A percentile compares a stretch with the other conserved stretches of the same genome.
phyloP scores from a whole-genome alignment of 2,797 vertebrate genomes.

The Cebuella pygmaea region DNA sequence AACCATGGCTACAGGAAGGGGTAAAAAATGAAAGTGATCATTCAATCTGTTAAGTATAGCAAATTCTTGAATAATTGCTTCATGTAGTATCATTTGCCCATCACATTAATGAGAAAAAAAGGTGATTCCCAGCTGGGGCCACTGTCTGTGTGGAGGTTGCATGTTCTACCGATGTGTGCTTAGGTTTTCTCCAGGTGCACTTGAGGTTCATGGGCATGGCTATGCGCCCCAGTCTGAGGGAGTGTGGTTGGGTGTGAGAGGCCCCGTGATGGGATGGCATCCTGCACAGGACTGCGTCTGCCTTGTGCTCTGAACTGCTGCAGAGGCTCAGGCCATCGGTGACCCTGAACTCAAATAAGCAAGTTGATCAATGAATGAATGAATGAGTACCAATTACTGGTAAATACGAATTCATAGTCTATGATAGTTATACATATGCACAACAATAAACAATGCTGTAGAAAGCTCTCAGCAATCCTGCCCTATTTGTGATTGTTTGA shows the following conservation, averaged over 20 bases:
- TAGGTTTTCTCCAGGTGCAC: no score
- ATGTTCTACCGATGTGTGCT: background rate
- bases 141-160: background rate
- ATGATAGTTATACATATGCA: background rate
- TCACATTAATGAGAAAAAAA: background rate
- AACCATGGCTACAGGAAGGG: background rate
- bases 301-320: background rate
- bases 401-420: background rate
- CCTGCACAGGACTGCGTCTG: background rate
- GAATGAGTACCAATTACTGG: background rate
- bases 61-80: background rate
- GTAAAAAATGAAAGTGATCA: background rate
- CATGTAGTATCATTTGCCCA: background rate
- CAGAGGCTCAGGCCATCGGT: background rate
- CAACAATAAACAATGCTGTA: background rate
- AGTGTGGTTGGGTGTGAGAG: background rate
- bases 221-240: background rate
- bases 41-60: background rate
- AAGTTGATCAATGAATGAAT: background rate
- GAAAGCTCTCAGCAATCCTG: background rate
- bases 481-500: background rate
- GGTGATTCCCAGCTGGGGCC: background rate
- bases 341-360: background rate
- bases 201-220: background rate
- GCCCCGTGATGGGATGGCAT: background rate